Conservation (phyloP, 92 coral and sea anemone species). For the Pocillopora grandis region DNA sequence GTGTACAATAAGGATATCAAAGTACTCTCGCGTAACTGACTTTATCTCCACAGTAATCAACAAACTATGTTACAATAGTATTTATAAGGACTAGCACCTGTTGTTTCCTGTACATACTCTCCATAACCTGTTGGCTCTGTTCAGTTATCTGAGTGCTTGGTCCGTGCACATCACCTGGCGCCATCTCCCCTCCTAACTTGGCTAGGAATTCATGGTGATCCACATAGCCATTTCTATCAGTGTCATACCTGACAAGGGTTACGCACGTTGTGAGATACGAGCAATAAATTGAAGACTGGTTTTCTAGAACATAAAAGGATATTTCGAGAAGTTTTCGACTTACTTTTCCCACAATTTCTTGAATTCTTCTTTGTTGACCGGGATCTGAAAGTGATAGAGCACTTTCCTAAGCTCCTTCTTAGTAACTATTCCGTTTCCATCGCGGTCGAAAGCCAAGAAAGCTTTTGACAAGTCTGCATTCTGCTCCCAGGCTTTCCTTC, state of each 20-base stretch:
- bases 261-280: neutral
- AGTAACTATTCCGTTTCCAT: conserved; percentile 95
- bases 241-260: conserved; percentile 76
- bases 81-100: conserved; percentile 21
- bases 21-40: no score
- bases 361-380: conserved; percentile 87
- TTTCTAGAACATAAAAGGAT: neutral
- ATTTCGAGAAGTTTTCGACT: conserved; percentile 14
- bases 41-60: no score
- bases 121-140: conserved; percentile 80
- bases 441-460: conserved; percentile 88
- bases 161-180: conserved; percentile 91
- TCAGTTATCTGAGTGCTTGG: conserved; percentile 88
- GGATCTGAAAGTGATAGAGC: conserved; percentile 88
- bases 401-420: conserved; percentile 90
- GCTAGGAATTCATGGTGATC: conserved; percentile 88
- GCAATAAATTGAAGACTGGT: neutral
- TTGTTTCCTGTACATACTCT: conserved; percentile 58
- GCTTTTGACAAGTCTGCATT: conserved; percentile 87
- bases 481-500: conserved; percentile 82
- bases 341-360: conserved; percentile 89
- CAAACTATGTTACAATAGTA: no score
- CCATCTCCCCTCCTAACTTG: conserved; percentile 89
- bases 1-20: no score
- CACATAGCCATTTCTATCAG: conserved; percentile 91